These are phyloP conservation scores for Canis aureus DNA, from an alignment of 2,113 vertebrate species.

Conservation along the genomic window DNA sequence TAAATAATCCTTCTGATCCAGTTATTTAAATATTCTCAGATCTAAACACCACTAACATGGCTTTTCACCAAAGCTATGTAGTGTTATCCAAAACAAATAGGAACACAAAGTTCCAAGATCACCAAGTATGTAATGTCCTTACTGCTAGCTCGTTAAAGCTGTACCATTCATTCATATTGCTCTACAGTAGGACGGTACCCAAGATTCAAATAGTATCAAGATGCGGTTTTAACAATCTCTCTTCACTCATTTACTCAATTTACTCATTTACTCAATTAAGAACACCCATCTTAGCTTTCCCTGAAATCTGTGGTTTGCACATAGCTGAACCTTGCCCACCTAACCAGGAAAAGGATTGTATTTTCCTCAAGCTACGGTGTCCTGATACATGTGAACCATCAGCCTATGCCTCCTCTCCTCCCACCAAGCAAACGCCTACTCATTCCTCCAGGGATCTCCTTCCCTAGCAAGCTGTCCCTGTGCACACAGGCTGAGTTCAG, in stretches of 20 bases:
- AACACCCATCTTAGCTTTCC: background rate
- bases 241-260: background rate
- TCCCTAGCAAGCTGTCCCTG: background rate
- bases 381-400: background rate
- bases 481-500: background rate
- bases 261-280: background rate
- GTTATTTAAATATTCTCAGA: background rate
- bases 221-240: background rate
- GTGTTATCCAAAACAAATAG: background rate
- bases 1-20: background rate
- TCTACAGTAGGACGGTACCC: background rate
- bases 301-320: background rate
- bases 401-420: background rate
- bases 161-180: background rate
- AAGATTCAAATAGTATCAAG: background rate
- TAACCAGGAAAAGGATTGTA: background rate
- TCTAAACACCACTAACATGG: background rate
- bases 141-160: background rate
- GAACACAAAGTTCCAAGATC: slow-evolving; percentile 27
- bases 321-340: background rate
- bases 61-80: background rate
- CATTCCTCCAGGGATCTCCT: background rate
- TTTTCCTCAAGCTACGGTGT: slow-evolving; percentile 16
- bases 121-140: background rate
- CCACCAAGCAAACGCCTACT: background rate